phyloP scores from a whole-genome alignment of 2,888 invertebrate genomes.

The Panorpa germanica region DNA sequence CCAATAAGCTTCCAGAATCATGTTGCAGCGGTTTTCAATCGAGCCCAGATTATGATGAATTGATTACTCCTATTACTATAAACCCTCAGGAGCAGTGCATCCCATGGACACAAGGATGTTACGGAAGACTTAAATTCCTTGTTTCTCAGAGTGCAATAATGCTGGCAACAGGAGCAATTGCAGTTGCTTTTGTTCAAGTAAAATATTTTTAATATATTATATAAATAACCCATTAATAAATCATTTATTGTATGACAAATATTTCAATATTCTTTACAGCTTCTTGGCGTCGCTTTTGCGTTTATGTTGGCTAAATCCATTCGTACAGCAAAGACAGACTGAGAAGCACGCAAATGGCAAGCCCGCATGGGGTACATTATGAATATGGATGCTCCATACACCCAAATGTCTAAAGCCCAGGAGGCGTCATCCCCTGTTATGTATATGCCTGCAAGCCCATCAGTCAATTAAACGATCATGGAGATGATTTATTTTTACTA shows the following conservation, averaged over 20 bases:
- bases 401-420: too few species aligned
- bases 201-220: neutral
- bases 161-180: conserved; percentile 53
- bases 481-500: too few species aligned
- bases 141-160: conserved; percentile 52
- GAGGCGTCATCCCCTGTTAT: too few species aligned
- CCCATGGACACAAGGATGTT: conserved; percentile 32
- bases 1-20: conserved; percentile 27
- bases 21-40: conserved; percentile 31
- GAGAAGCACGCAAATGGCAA: conserved; percentile 51
- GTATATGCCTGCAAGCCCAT: too few species aligned
- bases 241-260: conserved; percentile 2
- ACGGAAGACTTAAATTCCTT: conserved; percentile 34
- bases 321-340: conserved; percentile 53
- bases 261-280: conserved; percentile 19
- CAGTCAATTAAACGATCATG: too few species aligned
- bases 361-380: too few species aligned
- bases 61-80: conserved; percentile 10
- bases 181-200: conserved; percentile 67
- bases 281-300: conserved; percentile 75
- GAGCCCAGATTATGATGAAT: too few species aligned
- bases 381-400: too few species aligned
- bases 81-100: conserved; percentile 14
- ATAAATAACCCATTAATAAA: conserved; percentile 5
- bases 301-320: conserved; percentile 76